Evolutionary conservation across 2,888 invertebrate species (phyloP).

Genomic region (Eubasilissa splendida): DNA sequence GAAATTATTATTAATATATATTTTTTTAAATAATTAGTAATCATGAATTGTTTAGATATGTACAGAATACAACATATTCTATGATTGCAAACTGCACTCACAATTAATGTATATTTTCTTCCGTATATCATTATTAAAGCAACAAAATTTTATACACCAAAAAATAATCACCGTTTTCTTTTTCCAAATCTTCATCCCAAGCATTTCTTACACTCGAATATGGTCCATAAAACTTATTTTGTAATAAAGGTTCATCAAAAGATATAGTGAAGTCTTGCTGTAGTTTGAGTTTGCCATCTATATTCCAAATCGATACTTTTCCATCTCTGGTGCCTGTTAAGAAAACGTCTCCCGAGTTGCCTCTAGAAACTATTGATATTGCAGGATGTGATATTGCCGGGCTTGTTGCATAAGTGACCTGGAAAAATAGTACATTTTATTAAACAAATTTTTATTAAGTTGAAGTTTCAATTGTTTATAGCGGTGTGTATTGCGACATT

Average conservation of each 20-base stretch:
- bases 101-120: neutral
- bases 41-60: neutral
- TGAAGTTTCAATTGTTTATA: neutral
- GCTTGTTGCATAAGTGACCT: slow-evolving; percentile 86
- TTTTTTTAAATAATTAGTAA: too few species aligned
- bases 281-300: slow-evolving; percentile 83
- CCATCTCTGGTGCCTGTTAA: slow-evolving; percentile 75
- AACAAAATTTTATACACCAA: neutral
- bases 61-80: neutral
- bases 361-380: slow-evolving; percentile 74
- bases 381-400: slow-evolving; percentile 77
- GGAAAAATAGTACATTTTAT: slow-evolving; percentile 15
- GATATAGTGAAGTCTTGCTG: slow-evolving; percentile 75
- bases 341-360: slow-evolving; percentile 74
- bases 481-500: neutral
- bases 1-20: too few species aligned
- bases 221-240: slow-evolving; percentile 54
- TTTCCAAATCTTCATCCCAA: slow-evolving; percentile 52
- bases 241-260: slow-evolving; percentile 66
- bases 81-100: neutral
- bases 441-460: neutral
- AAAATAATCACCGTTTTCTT: slow-evolving; percentile 17
- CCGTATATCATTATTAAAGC: neutral
- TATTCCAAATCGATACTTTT: slow-evolving; percentile 87
- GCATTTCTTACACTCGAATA: slow-evolving; percentile 54